Percentiles rank a stretch among this genome's conserved stretches.
These are phyloP conservation scores for Tubulanus polymorphus DNA, from an alignment of 2,888 invertebrate species.

Conservation along the genomic window DNA sequence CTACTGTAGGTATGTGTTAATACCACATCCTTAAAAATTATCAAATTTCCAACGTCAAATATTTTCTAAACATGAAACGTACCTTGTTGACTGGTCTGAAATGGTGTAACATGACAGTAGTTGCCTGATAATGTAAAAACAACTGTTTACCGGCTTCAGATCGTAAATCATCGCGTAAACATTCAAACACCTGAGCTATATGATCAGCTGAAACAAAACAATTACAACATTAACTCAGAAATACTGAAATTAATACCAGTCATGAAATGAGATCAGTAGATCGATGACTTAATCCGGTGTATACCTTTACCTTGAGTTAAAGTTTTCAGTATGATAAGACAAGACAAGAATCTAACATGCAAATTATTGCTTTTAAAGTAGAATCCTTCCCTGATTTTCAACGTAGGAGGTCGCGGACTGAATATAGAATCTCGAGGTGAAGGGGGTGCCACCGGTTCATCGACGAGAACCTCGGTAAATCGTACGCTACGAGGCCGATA, in stretches of 20 bases:
- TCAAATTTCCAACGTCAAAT: no score
- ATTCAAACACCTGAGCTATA: slow-evolving; percentile 46
- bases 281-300: no score
- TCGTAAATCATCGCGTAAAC: slow-evolving; percentile 44
- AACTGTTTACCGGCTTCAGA: slow-evolving; percentile 42
- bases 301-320: slow-evolving; percentile 43
- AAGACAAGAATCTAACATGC: slow-evolving; percentile 42
- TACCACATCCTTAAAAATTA: no score
- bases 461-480: slow-evolving; percentile 23
- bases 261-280: not conserved
- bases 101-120: slow-evolving; percentile 40
- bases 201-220: slow-evolving; percentile 36
- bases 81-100: slow-evolving; percentile 48
- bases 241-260: not conserved
- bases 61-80: no score
- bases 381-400: slow-evolving; percentile 34
- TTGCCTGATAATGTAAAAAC: slow-evolving; percentile 48
- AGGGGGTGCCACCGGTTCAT: slow-evolving; percentile 9
- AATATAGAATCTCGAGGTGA: slow-evolving; percentile 7
- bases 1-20: no score
- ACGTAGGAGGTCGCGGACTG: slow-evolving; percentile 17
- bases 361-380: slow-evolving; percentile 41
- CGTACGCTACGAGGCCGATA: slow-evolving; percentile 33
- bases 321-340: slow-evolving; percentile 44
- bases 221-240: not conserved